These are phyloP conservation scores for Leucoma salicis DNA, from an alignment of 2,888 invertebrate genomes.

Conservation along the genomic window DNA sequence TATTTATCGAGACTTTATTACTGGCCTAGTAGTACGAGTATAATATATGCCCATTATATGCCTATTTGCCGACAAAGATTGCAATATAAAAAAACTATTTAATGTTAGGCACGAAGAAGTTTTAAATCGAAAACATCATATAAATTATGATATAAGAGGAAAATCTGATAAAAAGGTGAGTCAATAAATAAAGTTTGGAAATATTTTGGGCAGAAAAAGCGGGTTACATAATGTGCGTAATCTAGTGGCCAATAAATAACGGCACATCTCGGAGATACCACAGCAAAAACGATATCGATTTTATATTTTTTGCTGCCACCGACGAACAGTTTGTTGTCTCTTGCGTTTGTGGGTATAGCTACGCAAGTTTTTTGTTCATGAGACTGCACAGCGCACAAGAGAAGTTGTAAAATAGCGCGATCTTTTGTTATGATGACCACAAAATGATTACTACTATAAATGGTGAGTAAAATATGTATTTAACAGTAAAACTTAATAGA, in stretches of 20 bases:
- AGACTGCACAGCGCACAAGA: too few relatives aligned
- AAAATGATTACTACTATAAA: neutral
- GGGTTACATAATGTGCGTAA: constrained; percentile 29
- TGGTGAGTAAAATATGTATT: too few relatives aligned
- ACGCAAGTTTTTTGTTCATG: neutral
- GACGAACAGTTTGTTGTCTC: constrained; percentile 13
- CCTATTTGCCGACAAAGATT: too few relatives aligned
- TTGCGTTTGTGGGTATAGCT: constrained; percentile 9
- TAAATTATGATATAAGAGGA: too few relatives aligned
- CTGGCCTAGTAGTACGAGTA: too few relatives aligned
- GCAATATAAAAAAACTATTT: too few relatives aligned
- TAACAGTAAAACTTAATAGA: too few relatives aligned
- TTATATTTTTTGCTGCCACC: constrained; percentile 28
- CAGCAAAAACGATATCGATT: constrained; percentile 33
- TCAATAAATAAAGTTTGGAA: constrained; percentile 25
- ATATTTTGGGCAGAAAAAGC: constrained; percentile 29
- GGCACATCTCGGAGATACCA: constrained; percentile 25
- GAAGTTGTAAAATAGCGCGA: too few relatives aligned
- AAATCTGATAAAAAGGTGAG: constrained; percentile 20
- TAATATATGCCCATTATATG: too few relatives aligned
- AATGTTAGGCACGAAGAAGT: too few relatives aligned
- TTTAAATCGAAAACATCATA: too few relatives aligned
- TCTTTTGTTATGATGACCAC: neutral
- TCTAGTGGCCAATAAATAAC: constrained; percentile 36
- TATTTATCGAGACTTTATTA: too few relatives aligned